These are phyloP conservation scores for Lasioglossum zephyrum DNA, from an alignment of 2,888 invertebrate genomes.

Conservation along the genomic window DNA sequence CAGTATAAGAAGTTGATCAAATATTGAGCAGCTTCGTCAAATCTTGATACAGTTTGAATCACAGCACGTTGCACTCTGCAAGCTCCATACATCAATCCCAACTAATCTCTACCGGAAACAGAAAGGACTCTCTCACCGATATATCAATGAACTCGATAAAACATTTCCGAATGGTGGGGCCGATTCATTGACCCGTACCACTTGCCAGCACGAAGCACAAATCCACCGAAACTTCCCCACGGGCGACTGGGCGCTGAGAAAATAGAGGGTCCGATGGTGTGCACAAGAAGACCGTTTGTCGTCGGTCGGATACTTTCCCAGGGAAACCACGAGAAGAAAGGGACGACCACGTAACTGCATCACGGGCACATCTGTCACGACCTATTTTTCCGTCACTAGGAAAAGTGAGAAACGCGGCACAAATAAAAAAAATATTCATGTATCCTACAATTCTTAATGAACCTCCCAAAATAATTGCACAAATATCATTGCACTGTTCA, in stretches of 20 bases:
- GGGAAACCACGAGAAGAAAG: background rate
- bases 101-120: background rate
- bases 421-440: background rate
- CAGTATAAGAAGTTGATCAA: background rate
- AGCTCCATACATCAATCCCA: background rate
- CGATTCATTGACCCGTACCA: slow-evolving; percentile 16
- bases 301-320: background rate
- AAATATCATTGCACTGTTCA: background rate
- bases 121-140: background rate
- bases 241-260: background rate
- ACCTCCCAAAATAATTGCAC: background rate
- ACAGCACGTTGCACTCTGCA: background rate
- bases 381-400: background rate
- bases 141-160: background rate
- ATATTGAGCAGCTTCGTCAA: background rate
- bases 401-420: background rate
- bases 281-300: background rate
- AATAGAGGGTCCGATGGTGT: background rate
- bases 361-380: slow-evolving; percentile 3
- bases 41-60: background rate
- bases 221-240: background rate
- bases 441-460: background rate
- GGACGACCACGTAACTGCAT: background rate
- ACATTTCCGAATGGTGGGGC: background rate
- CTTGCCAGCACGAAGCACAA: background rate